A percentile compares a stretch with the other conserved stretches of the same genome.
These are phyloP conservation scores for Leptopilina myrica DNA, from an alignment of 2,888 invertebrate species.

Conservation along the genomic window DNA sequence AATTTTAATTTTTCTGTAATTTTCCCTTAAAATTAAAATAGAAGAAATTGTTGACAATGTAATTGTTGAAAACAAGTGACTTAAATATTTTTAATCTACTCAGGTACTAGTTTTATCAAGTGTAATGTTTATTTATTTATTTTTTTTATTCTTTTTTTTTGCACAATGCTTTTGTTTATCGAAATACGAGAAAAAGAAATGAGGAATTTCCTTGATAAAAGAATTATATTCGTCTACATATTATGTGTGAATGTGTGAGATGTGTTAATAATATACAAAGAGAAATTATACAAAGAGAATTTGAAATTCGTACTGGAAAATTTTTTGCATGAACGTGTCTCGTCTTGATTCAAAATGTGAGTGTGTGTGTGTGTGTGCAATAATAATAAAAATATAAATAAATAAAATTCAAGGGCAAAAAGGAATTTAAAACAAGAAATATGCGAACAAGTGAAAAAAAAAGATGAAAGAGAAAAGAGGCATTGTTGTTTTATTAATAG, in stretches of 20 bases:
- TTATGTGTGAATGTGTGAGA: too few relatives aligned
- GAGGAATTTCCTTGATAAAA: constrained; percentile 1
- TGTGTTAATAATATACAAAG: background rate
- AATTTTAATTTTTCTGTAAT: too few relatives aligned
- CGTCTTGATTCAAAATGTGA: background rate
- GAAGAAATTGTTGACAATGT: too few relatives aligned
- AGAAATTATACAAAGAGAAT: constrained; percentile 11
- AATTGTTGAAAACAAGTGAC: background rate
- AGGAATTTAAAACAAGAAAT: background rate
- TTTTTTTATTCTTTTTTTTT: background rate
- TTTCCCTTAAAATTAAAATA: too few relatives aligned
- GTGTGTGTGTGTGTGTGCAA: too few relatives aligned
- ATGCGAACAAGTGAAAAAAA: too few relatives aligned
- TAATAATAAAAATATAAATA: too few relatives aligned
- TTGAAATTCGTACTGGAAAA: constrained; percentile 4
- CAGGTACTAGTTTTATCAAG: constrained; percentile 8
- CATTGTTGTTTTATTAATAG: too few relatives aligned
- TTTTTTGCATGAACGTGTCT: background rate
- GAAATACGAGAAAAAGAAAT: constrained; percentile 1
- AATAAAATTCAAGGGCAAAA: background rate
- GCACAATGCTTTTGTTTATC: constrained; percentile 3
- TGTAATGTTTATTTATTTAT: background rate
- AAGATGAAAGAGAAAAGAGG: too few relatives aligned
- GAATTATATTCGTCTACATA: background rate
- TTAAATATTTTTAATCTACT: constrained; percentile 2